Percentiles rank a stretch among this genome's conserved stretches.
These are phyloP conservation scores for Apodemia zela DNA, from an alignment of 2,888 invertebrate species.

Conservation along the genomic window DNA sequence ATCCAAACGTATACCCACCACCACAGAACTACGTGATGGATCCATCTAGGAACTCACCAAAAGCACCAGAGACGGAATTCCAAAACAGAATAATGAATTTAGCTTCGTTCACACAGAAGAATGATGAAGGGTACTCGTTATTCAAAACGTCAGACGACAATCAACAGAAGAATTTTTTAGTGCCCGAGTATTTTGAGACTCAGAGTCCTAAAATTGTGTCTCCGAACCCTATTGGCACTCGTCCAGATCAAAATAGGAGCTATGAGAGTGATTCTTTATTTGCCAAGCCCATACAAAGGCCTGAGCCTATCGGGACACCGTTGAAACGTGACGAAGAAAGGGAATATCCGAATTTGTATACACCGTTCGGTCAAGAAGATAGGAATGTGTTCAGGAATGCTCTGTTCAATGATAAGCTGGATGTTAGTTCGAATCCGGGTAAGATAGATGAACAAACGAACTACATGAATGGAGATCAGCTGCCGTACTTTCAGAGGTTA, in stretches of 20 bases:
- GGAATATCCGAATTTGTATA: constrained; percentile 48
- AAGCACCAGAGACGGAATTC: constrained; percentile 50
- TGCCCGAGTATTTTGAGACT: constrained; percentile 56
- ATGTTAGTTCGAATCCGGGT: constrained; percentile 31
- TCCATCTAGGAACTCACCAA: constrained; percentile 39
- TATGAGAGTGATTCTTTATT: constrained; percentile 59
- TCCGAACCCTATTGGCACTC: constrained; percentile 67
- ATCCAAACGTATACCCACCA: constrained; percentile 49
- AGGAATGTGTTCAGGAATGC: constrained; percentile 64
- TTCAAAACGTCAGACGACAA: constrained; percentile 60
- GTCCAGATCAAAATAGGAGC: constrained; percentile 46
- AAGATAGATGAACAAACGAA: constrained; percentile 39
- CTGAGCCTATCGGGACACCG: constrained; percentile 61
- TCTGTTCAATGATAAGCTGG: constrained; percentile 57
- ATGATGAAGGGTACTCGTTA: constrained; percentile 69
- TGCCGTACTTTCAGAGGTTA: constrained; percentile 68
- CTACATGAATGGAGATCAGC: constrained; percentile 55
- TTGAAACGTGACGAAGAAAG: constrained; percentile 41
- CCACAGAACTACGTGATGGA: constrained; percentile 41
- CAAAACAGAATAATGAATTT: constrained; percentile 63
- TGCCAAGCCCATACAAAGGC: constrained; percentile 48
- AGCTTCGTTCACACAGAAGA: constrained; percentile 70
- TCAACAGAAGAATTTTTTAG: constrained; percentile 51
- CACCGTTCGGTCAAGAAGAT: constrained; percentile 67
- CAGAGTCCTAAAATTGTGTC: constrained; percentile 57